A percentile compares a stretch with the other conserved stretches of the same genome.
These are phyloP conservation scores for Diuraphis noxia DNA, from an alignment of 1,140 invertebrate species.

Conservation along the genomic window DNA sequence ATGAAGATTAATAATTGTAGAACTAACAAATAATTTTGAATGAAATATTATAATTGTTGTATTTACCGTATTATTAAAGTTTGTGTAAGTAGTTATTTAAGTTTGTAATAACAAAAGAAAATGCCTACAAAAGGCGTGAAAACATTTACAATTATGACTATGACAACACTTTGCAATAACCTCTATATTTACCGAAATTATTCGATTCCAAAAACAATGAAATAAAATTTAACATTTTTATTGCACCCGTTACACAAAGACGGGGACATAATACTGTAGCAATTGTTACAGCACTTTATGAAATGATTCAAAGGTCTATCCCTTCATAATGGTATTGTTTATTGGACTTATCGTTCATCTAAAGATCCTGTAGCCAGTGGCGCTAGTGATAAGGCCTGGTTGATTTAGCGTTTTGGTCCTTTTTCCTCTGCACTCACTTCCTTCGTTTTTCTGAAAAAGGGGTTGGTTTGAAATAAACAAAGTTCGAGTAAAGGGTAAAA, in stretches of 20 bases:
- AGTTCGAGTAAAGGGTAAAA: constrained; percentile 30
- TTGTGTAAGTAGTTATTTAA: not conserved
- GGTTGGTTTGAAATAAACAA: constrained; percentile 26
- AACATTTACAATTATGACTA: not conserved
- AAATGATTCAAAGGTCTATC: constrained; percentile 27
- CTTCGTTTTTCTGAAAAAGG: constrained; percentile 5
- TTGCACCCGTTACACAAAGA: not conserved
- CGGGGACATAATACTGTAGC: not conserved
- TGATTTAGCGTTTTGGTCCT: constrained; percentile 42
- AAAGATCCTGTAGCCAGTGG: not conserved
- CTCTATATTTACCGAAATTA: not conserved
- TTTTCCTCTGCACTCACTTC: constrained; percentile 30
- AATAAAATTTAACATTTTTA: constrained; percentile 32
- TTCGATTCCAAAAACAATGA: not conserved
- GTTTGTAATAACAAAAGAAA: not conserved
- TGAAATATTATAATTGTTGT: not conserved
- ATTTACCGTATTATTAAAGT: not conserved
- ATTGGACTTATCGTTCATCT: constrained; percentile 40
- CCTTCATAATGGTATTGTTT: constrained; percentile 25
- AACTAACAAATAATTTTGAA: not conserved
- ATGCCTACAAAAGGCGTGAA: not conserved
- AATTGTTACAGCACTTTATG: not conserved
- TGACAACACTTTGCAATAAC: not conserved
- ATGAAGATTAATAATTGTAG: not conserved
- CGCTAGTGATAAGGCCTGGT: constrained; percentile 17